These are phyloP conservation scores for Acanthococcus lagerstroemiae DNA, from an alignment of 2,888 invertebrate genomes.

Conservation along the genomic window DNA sequence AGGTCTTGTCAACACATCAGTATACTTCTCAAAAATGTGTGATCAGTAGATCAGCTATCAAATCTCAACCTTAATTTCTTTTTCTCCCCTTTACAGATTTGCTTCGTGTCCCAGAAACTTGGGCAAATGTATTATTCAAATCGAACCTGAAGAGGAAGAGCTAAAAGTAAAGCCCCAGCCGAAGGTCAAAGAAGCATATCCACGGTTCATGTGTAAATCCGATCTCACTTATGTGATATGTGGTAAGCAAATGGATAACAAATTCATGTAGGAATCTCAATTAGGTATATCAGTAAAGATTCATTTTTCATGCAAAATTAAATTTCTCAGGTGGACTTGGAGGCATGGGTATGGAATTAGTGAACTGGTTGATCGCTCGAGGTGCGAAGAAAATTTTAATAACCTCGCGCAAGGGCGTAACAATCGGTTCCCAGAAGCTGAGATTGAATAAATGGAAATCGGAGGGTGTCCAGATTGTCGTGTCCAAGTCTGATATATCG, in stretches of 20 bases:
- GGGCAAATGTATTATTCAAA: conserved; percentile 3
- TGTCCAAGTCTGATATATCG: conserved; percentile 31
- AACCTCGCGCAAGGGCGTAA: conserved; percentile 32
- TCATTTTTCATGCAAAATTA: neutral
- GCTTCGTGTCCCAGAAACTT: neutral
- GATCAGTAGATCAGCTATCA: no score
- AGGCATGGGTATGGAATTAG: conserved; percentile 33
- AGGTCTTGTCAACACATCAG: no score
- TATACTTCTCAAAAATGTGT: no score
- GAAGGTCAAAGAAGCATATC: conserved; percentile 3
- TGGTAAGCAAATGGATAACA: conserved; percentile 7
- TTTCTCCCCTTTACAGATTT: conserved; percentile 6
- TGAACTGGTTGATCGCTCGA: conserved; percentile 31
- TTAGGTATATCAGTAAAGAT: neutral
- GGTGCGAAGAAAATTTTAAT: conserved; percentile 32
- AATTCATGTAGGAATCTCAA: neutral
- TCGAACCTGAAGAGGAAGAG: conserved; percentile 7
- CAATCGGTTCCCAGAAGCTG: conserved; percentile 32
- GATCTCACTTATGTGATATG: conserved; percentile 9
- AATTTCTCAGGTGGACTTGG: conserved; percentile 32
- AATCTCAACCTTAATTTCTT: no score
- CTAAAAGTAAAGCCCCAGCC: neutral
- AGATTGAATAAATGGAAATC: conserved; percentile 29
- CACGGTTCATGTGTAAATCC: conserved; percentile 7
- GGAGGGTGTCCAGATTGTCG: conserved; percentile 19